Percentiles rank a stretch among this genome's conserved stretches.
Conservation (phyloP, 1,140 invertebrate species). For the Amphibalanus amphitrite region DNA sequence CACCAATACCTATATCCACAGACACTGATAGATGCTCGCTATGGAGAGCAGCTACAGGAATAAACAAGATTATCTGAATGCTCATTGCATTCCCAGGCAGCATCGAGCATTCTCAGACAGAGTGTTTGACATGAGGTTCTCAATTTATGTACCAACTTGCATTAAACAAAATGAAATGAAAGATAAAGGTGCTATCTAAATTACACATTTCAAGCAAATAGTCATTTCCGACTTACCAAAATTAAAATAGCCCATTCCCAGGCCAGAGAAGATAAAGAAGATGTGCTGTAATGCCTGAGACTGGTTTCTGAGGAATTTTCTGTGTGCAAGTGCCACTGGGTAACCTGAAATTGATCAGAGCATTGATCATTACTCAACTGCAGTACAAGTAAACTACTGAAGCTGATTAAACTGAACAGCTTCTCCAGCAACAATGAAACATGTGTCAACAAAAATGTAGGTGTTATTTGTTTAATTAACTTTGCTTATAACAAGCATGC, state of each 20-base stretch:
- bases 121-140: background rate
- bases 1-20: too few relatives aligned
- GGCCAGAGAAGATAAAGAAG: constrained; percentile 51
- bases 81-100: background rate
- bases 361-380: too few relatives aligned
- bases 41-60: too few relatives aligned
- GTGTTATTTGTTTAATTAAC: too few relatives aligned
- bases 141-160: background rate
- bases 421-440: too few relatives aligned
- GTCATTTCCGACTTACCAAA: constrained; percentile 41
- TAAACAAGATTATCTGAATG: background rate
- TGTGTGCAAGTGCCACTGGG: constrained; percentile 53
- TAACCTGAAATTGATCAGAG: too few relatives aligned
- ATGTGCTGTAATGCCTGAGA: constrained; percentile 42
- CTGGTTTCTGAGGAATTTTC: constrained; percentile 36
- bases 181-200: too few relatives aligned
- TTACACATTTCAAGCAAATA: background rate
- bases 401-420: too few relatives aligned
- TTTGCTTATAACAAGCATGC: background rate
- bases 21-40: too few relatives aligned
- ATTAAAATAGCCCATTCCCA: constrained; percentile 58
- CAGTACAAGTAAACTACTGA: too few relatives aligned
- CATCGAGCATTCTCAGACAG: background rate
- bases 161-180: too few relatives aligned
- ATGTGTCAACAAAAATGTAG: too few relatives aligned